Percentiles rank a stretch among this genome's conserved stretches.
These are phyloP conservation scores for Hyaena hyaena DNA, from an alignment of 2,113 vertebrate genomes.

Conservation along the genomic window DNA sequence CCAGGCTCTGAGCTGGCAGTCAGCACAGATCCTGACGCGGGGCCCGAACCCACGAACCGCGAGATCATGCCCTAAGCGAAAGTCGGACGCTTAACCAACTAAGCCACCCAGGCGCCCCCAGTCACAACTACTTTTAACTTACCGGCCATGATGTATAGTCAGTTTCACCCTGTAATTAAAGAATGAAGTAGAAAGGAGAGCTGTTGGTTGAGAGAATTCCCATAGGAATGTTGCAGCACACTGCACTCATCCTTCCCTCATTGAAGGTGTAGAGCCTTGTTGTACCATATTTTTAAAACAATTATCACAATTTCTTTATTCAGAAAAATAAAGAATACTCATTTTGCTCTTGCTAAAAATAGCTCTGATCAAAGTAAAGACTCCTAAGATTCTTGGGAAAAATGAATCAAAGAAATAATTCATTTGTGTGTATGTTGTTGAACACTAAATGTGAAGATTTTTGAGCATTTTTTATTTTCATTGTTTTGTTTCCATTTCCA, in stretches of 20 bases:
- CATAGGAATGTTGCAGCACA: neutral
- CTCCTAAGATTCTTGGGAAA: neutral
- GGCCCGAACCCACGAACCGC: too few species aligned
- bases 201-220: neutral
- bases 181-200: neutral
- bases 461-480: neutral
- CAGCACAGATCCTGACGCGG: too few species aligned
- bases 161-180: neutral
- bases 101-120: too few species aligned
- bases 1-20: too few species aligned
- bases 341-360: neutral
- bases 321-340: neutral
- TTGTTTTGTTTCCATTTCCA: neutral
- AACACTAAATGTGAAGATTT: neutral
- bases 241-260: neutral
- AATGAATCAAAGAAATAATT: neutral
- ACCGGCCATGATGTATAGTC: accelerated
- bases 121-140: neutral
- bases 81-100: too few species aligned
- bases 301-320: neutral
- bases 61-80: too few species aligned
- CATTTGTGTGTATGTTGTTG: neutral
- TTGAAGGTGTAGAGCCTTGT: neutral
- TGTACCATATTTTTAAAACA: neutral
- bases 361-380: accelerated